Conservation (phyloP, 2,888 invertebrate species). For the Pyralis farinalis region DNA sequence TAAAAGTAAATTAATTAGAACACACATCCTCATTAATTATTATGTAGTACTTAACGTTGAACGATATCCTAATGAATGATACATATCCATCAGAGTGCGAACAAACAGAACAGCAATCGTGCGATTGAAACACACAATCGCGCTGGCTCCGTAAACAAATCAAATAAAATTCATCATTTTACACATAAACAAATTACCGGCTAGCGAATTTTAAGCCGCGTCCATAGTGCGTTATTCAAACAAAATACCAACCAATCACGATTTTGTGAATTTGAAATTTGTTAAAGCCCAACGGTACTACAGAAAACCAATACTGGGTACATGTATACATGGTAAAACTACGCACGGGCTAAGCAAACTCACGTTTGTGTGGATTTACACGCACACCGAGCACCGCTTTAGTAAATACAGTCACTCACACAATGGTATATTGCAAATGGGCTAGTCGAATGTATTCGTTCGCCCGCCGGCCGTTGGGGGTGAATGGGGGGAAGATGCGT, state of each 20-base stretch:
- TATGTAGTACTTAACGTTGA: no score
- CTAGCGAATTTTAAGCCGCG: constrained; percentile 56
- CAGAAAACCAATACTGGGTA: constrained; percentile 76
- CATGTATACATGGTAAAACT: constrained; percentile 55
- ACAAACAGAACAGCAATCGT: constrained; percentile 42
- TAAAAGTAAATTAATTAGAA: no score
- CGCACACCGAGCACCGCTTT: constrained; percentile 32
- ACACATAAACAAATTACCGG: constrained; percentile 69
- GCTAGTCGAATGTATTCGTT: constrained; percentile 79
- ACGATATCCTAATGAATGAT: constrained; percentile 21
- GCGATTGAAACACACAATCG: constrained; percentile 42
- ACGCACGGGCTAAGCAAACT: constrained; percentile 75
- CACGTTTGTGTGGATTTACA: constrained; percentile 39
- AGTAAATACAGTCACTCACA: constrained; percentile 63
- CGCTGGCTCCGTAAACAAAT: constrained; percentile 46
- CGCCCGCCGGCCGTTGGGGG: constrained; percentile 58
- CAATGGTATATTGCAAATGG: constrained; percentile 78
- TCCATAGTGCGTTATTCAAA: constrained; percentile 64
- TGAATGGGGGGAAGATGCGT: constrained; percentile 72
- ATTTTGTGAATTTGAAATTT: constrained; percentile 80
- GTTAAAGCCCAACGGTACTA: constrained; percentile 70
- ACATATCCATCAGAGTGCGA: constrained; percentile 30
- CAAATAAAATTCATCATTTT: constrained; percentile 68
- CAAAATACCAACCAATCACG: constrained; percentile 77
- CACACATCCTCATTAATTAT: no score